Evolutionary conservation across 2,113 vertebrate species (phyloP), one percentile per base, ranked within the genome.

Genomic region (Oenanthe melanoleuca): DNA sequence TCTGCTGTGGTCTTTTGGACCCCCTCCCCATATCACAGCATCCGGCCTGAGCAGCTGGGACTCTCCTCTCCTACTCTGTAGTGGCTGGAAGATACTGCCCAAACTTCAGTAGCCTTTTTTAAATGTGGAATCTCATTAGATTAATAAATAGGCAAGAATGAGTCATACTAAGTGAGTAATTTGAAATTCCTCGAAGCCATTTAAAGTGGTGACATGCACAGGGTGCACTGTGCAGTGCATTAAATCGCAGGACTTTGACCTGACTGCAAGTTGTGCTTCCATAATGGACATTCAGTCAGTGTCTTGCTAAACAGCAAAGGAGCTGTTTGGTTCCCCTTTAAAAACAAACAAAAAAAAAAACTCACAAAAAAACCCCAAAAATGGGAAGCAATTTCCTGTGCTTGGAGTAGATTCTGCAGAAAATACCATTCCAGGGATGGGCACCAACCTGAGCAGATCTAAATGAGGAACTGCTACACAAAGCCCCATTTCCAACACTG

Each of bases 241-340:
- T 64, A 64, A 95, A 67, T 25, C 9, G 24, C n/a, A 45, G 56
- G 65, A 71, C 42, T 81, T 86, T 74, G 47, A 33, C 25, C 14
- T 2, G 3, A 57, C 11, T 47, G 33, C 7, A 10, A 63, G 38
- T 34, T 0, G 0, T 40, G 55, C 6, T 24, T 64, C 40, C 1
- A 0, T 38, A 60, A 69, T 13, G 20, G 42, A 40, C 15, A 34
- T 40, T 64, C 0, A 5, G 21, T 77, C 21, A 34, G 29, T 38
- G 60, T 73, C 31, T 65, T 8, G 17, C n/a, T n/a, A n/a, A n/a
- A n/a, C n/a, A 74, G 61, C 25, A 81, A 11, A 80, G 12, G 18
- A 90, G 14, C 25, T 23, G 28, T 26, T 73, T 17, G 31, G 38
- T 17, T 92, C 13, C 23, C 26, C 28, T 28, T 61, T 56, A 31